Conservation (phyloP, 2,888 invertebrate species). For the Schizotus pectinicornis region DNA sequence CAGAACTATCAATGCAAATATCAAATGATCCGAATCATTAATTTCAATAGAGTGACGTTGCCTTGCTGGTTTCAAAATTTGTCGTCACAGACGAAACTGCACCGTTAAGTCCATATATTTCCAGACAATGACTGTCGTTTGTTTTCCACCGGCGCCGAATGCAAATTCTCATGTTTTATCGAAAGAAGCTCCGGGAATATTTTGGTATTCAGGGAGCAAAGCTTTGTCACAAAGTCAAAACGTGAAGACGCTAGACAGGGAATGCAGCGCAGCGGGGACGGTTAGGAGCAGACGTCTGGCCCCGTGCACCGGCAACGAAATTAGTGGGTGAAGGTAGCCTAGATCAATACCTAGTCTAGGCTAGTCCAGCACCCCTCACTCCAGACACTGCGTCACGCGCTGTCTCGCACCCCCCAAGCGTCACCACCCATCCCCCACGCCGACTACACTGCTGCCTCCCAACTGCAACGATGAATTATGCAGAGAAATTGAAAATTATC, state of each 20-base stretch:
- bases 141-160: too few species aligned
- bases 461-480: conserved; percentile 39
- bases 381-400: conserved; percentile 47
- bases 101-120: too few species aligned
- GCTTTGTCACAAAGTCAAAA: conserved; percentile 33
- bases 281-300: conserved; percentile 41
- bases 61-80: too few species aligned
- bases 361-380: conserved; percentile 41
- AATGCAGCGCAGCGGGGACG: conserved; percentile 34
- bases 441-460: conserved; percentile 29
- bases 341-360: conserved; percentile 60
- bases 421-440: conserved; percentile 16
- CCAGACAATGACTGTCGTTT: too few species aligned
- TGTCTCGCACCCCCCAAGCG: conserved; percentile 39
- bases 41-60: too few species aligned
- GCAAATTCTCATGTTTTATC: too few species aligned
- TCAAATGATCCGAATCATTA: too few species aligned
- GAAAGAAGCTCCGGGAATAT: background rate
- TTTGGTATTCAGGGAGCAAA: background rate
- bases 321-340: conserved; percentile 59
- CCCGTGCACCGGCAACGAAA: conserved; percentile 51
- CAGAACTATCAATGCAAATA: too few species aligned
- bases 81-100: too few species aligned
- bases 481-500: conserved; percentile 26
- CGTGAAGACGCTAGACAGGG: conserved; percentile 31